A percentile compares a stretch with the other conserved stretches of the same genome.
phyloP scores from a whole-genome alignment of 64 coral and sea anemone species.

The Dendrophyllia cribrosa region DNA sequence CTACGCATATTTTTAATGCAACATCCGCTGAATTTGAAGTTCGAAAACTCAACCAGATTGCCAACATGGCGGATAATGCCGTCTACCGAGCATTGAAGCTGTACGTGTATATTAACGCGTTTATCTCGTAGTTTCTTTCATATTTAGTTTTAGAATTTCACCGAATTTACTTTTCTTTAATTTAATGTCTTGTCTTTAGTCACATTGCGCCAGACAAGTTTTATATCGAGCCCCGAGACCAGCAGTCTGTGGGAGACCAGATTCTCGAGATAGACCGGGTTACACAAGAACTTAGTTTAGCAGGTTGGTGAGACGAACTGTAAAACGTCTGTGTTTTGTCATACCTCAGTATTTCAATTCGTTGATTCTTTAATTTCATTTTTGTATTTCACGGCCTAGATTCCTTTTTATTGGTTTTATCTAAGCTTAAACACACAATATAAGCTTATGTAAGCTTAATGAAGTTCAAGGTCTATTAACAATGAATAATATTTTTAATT shows the following conservation, averaged over 20 bases:
- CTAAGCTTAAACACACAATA: no score
- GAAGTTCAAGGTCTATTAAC: no score
- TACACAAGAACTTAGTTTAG: constrained; percentile 85
- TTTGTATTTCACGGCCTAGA: not conserved
- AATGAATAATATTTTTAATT: no score
- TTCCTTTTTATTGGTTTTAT: no score
- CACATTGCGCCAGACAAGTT: constrained; percentile 95
- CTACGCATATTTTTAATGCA: not conserved
- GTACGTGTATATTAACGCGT: not conserved
- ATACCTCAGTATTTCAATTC: not conserved
- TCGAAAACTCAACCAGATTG: constrained; percentile 11
- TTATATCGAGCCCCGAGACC: constrained; percentile 92
- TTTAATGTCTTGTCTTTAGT: constrained; percentile 50
- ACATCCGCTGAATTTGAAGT: not conserved
- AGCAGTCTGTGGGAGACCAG: constrained; percentile 81
- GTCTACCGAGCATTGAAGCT: constrained; percentile 45
- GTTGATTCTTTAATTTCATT: not conserved
- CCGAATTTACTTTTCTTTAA: not conserved
- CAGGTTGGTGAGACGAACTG: constrained; percentile 62
- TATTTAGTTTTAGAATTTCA: not conserved
- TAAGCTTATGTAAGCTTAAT: no score
- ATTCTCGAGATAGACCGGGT: constrained; percentile 94
- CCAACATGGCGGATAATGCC: constrained; percentile 41
- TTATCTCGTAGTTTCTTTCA: not conserved
- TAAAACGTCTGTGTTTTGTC: not conserved